Evolutionary conservation across 2,797 vertebrate genomes (phyloP).

Genomic region (Bradypodion pumilum): DNA sequence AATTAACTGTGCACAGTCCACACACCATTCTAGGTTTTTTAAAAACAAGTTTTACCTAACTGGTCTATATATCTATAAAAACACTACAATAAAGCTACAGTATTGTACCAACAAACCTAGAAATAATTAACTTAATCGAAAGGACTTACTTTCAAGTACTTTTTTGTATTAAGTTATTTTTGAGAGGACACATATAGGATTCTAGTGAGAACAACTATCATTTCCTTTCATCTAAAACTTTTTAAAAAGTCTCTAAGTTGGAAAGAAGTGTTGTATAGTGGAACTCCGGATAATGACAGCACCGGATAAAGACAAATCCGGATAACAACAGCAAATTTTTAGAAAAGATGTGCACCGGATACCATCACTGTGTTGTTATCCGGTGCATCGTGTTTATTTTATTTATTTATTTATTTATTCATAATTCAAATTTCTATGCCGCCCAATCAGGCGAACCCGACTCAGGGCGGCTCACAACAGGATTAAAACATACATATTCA

Average conservation of each 20-base stretch:
- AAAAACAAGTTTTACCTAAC: not conserved
- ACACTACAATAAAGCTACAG: not conserved
- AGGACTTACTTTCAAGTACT: not conserved
- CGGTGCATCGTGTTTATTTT: too few relatives aligned
- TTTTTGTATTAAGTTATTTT: not conserved
- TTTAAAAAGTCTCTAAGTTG: too few relatives aligned
- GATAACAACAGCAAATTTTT: too few relatives aligned
- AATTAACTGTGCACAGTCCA: not conserved
- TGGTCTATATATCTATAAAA: not conserved
- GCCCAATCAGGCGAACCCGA: too few relatives aligned
- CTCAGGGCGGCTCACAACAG: too few relatives aligned
- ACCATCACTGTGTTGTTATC: too few relatives aligned
- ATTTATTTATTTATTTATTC: too few relatives aligned
- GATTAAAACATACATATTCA: too few relatives aligned
- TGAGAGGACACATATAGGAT: not conserved
- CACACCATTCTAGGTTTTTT: not conserved
- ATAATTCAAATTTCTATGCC: too few relatives aligned
- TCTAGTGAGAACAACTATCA: not conserved
- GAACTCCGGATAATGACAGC: too few relatives aligned
- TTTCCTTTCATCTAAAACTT: not conserved
- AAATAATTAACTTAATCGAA: not conserved
- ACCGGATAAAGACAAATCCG: too few relatives aligned
- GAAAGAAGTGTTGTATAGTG: not conserved
- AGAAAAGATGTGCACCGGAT: too few relatives aligned
- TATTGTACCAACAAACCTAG: not conserved